A percentile compares a stretch with the other conserved stretches of the same genome.
Conservation (phyloP, 2,113 vertebrate species). For the Platanista minor region DNA sequence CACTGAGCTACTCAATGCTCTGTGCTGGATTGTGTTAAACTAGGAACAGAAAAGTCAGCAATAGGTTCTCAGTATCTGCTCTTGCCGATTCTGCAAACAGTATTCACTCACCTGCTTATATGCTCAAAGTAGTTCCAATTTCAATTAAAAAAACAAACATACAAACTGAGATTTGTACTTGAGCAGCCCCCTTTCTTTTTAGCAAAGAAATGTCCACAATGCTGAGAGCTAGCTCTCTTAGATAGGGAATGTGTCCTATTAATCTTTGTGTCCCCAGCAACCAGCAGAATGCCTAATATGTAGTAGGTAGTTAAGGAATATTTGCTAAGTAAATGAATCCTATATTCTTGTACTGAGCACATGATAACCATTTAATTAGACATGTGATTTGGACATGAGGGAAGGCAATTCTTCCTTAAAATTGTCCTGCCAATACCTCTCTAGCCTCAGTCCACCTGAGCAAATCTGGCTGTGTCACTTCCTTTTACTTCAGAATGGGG, state of each 20-base stretch:
- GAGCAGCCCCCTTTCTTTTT: background rate
- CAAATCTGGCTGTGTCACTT: background rate
- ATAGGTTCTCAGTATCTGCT: background rate
- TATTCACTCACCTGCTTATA: background rate
- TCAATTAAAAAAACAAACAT: background rate
- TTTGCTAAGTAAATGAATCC: background rate
- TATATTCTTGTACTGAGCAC: background rate
- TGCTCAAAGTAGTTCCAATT: background rate
- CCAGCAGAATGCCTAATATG: background rate
- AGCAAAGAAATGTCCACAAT: background rate
- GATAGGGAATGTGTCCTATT: background rate
- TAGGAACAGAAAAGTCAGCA: background rate
- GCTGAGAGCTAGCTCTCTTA: background rate
- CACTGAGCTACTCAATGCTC: background rate
- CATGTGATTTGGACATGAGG: background rate
- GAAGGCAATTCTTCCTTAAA: background rate
- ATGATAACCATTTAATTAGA: background rate
- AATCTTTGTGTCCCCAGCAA: too few species aligned
- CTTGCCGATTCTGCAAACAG: background rate
- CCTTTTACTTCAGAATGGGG: background rate
- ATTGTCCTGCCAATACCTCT: background rate
- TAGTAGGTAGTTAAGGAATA: background rate
- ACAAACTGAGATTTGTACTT: background rate
- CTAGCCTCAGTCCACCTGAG: background rate
- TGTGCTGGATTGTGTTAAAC: background rate